Base-by-base conservation (phyloP, 2,113 vertebrate species). In the Upupa epops region DNA sequence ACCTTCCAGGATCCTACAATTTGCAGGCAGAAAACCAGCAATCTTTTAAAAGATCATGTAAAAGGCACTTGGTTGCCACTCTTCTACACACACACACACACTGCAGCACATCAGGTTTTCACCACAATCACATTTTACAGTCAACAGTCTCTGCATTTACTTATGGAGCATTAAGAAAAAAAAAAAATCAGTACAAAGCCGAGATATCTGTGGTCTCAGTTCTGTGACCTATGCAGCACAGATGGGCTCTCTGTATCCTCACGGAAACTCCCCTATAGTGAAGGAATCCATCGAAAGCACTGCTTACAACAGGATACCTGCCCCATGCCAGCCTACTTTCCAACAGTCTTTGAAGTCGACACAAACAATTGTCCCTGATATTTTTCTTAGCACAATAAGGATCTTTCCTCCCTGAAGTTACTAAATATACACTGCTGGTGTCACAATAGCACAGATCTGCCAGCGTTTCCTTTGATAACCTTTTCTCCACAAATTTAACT, bases 381-480 rank as follows among this genome's bases (percentile, higher is more conserved):
- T 78, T 58, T 65, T 46, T 92, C 86, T 64, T 13, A 92, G 63
- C 71, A 94, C 93, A 92, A 31, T 76, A 87, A 74, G 34, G 52
- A 76, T 87, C 68, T 54, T 84, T 76, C 74, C 86, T 68, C 49
- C 34, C 19, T 52, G 45, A 89, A 82, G 88, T 92, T 95, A 73
- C 93, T 92, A 92, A 92, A 95, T 87, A 93, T 85, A 87, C n/a
- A 66, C 37, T 36, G 71, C 63, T 90, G 79, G 70, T 92, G 58
- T 87, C 86, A 78, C 90, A 93, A 86, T 28, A 93, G 90, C 74
- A 82, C 8, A 28, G 59, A 76, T 66, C 51, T 89, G 74, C 74
- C 89, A 92, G 84, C 1, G 1, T 28, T 94, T 90, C 81, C 93
- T 82, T 34, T 90, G 74, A 95, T 93, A 86, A 55, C 37, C 20